Base-by-base conservation (phyloP, 2,113 vertebrate species). In the Scopus umbretta region DNA sequence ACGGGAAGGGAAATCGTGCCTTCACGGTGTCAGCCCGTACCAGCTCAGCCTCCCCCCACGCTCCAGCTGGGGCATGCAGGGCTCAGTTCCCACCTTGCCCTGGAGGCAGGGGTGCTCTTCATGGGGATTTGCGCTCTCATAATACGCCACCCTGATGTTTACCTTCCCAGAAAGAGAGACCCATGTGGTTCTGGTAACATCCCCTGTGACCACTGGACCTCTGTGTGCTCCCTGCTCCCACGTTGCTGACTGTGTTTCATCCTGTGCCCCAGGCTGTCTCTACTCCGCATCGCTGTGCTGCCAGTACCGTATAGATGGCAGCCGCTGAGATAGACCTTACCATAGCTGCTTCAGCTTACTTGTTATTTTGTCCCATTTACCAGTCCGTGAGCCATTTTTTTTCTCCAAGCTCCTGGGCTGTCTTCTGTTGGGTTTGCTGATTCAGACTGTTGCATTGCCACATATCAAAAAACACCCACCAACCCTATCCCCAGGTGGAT, bases 181-280 rank as follows among this genome's bases (percentile, higher is more conserved):
- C 21, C 8, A 2, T 26, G 38, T 40, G 76, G 38, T n/a, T 52
- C 16, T 27, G 25, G n/a, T 45, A 53, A 52, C 38, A 17, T 26
- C 56, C 47, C 18, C 19, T 19, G 17, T 22, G 72, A 49, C 26
- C 1, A 3, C 55, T 49, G 47, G 40, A 15, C 29, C 47, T 22
- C 53, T 32, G 42, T 2, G 2, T 50, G 32, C 27, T 50, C 34
- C 9, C 75, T 53, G 38, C 66, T 73, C 40, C 13, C 26, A 32
- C 4, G 0, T 12, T 11, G 50, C 9, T 49, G 32, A 49, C 36
- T 1, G 0, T 15, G 15, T 8, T 36, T 38, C 78, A 38, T 17
- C 32, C 53, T 52, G 17, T 6, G 20, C 49, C 62, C 75, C 47
- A n/a, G 26, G 42, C 16, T 49, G 43, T 56, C 68, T 27, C 32